phyloP scores from a whole-genome alignment of 1,140 invertebrate genomes.

The Pemphigus obesinymphae region DNA sequence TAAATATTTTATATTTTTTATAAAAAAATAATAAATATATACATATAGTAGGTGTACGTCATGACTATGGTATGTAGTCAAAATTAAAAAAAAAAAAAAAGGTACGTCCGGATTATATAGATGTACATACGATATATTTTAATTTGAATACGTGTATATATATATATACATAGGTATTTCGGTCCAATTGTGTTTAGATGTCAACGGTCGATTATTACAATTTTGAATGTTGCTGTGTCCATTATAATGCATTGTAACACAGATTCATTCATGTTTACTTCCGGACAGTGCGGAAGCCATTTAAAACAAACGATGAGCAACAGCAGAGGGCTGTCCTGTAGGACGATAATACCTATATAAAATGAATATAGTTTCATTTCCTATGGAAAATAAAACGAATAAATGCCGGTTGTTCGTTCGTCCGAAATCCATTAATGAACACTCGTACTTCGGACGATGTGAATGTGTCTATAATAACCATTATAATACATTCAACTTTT shows the following conservation, averaged over 20 bases:
- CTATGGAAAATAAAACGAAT: neutral
- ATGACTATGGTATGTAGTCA: too few relatives aligned
- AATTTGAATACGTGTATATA: neutral
- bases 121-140: neutral
- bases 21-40: neutral
- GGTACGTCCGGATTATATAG: neutral
- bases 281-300: constrained; percentile 31
- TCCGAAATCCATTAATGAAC: neutral
- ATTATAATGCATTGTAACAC: constrained; percentile 8
- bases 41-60: too few relatives aligned
- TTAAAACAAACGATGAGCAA: neutral
- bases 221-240: constrained; percentile 5
- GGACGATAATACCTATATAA: too few relatives aligned
- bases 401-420: neutral
- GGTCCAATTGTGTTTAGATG: constrained; percentile 12
- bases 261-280: constrained; percentile 36
- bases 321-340: neutral
- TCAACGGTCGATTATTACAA: constrained; percentile 21
- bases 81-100: too few relatives aligned
- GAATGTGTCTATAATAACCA: too few relatives aligned
- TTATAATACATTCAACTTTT: too few relatives aligned
- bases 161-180: too few relatives aligned
- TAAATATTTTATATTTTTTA: too few relatives aligned
- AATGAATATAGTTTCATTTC: constrained; percentile 29
- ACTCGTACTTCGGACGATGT: neutral